A percentile compares a stretch with the other conserved stretches of the same genome.
phyloP scores from a whole-genome alignment of 2,888 invertebrate species.

The Ectobius pallidus region DNA sequence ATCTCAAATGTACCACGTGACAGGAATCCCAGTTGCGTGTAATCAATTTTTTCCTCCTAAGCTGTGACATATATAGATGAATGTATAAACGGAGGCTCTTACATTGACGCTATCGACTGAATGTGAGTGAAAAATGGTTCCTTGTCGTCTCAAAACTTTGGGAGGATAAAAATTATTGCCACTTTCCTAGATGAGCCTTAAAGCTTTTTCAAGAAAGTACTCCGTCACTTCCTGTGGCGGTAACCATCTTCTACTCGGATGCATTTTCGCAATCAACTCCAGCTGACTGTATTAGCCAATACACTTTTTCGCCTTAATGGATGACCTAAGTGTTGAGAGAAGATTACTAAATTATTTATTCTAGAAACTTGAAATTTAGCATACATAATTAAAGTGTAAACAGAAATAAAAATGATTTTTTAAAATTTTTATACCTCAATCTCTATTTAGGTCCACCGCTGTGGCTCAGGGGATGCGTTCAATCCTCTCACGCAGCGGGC shows the following conservation, averaged over 20 bases:
- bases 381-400: no score
- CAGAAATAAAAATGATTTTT: no score
- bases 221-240: background rate
- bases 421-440: no score
- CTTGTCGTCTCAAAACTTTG: constrained; percentile 13
- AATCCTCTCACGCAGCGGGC: no score
- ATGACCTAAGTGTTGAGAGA: no score
- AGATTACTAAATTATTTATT: no score
- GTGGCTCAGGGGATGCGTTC: no score
- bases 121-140: constrained; percentile 17
- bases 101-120: constrained; percentile 16
- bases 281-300: no score
- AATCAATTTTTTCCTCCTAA: constrained; percentile 5
- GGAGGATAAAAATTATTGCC: constrained; percentile 13
- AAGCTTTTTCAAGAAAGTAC: background rate
- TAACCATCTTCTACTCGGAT: background rate
- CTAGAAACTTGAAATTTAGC: no score
- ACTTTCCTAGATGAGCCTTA: constrained; percentile 19
- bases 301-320: no score
- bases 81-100: constrained; percentile 10
- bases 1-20: constrained; percentile 14
- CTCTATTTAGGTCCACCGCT: no score
- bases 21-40: background rate
- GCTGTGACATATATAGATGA: constrained; percentile 19
- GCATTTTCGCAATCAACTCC: no score